A percentile compares a stretch with the other conserved stretches of the same genome.
Conservation (phyloP, 2,797 vertebrate genomes). For the Euthynnus affinis region DNA sequence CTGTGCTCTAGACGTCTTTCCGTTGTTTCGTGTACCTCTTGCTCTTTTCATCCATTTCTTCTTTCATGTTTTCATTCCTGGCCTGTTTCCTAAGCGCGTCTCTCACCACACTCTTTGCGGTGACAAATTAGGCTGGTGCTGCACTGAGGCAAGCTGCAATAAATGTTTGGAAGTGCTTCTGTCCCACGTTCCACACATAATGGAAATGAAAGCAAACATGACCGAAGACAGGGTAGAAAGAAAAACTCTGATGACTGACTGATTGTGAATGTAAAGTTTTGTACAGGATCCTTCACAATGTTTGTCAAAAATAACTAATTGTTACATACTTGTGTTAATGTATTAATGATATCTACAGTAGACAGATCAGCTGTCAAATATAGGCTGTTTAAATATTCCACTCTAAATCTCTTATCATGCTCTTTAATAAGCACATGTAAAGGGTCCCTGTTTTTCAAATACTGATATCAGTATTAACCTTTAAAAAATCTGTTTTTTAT, state of each 20-base stretch:
- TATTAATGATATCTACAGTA: not conserved
- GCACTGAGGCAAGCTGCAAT: conserved; percentile 15
- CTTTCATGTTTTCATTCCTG: conserved; percentile 25
- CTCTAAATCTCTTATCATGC: too few species aligned
- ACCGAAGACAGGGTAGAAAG: too few species aligned
- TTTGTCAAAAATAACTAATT: not conserved
- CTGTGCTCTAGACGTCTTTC: conserved; percentile 16
- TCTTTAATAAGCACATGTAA: too few species aligned
- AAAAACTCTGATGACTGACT: not conserved
- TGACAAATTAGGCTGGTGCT: conserved; percentile 36
- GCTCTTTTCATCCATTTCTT: conserved; percentile 50
- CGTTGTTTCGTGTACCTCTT: conserved; percentile 8
- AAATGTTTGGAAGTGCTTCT: conserved; percentile 24
- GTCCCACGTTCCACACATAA: not conserved
- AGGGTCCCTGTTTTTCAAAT: too few species aligned
- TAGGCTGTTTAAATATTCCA: not conserved
- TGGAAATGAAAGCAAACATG: conserved; percentile 5
- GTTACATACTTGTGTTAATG: not conserved
- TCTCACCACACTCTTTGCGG: not conserved
- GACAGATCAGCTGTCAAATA: not conserved
- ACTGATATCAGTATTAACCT: too few species aligned
- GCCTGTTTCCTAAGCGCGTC: conserved; percentile 27
- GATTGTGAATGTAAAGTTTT: too few species aligned
- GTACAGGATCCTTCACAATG: not conserved
- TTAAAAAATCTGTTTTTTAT: too few species aligned